Evolutionary conservation across 1,140 invertebrate genomes (phyloP), one percentile per base, ranked within the genome.

Genomic region (Lasioglossum baleicum): DNA sequence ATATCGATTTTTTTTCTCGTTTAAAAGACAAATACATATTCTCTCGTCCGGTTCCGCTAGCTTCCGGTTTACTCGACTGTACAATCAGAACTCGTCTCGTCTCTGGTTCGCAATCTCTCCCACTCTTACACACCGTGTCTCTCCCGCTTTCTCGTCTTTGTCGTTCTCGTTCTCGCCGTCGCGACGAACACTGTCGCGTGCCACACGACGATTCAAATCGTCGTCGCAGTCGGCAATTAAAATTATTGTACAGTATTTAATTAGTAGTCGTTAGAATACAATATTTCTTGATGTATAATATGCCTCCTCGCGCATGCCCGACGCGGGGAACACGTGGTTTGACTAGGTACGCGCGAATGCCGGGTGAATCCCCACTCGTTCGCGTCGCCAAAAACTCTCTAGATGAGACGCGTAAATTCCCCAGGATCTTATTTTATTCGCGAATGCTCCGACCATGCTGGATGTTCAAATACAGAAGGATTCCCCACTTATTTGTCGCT

Each of bases 191-290:
- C 44, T 48, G 44, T 48, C 44, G 44, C 53, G 11, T 15, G 10
- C 48, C 48, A n/a, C 40, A 15, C 15, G 44, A 48, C 44, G 44
- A 48, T 11, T 13, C 44, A 11, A 48, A 48, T 20, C 85, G 75
- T 72, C 51, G 75, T 79, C 67, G 72, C 63, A 87, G 44, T 11
- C 88, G 88, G 87, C 84, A 82, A 83, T 90, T 90, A 89, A 89
- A 90, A 90, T 91, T 91, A 91, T 89, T 89, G 89, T 90, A 91
- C 88, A 90, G 88, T 90, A 88, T 53, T 65, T 89, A 83, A 88
- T 90, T 91, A 89, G 85, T 90, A 91, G 90, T 88, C 84, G 86
- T 91, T 91, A 90, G 83, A 89, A 88, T 92, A 91, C 88, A 89
- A 91, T 90, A 89, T 88, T 48, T 88, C 84, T 88, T 88, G 86